These are phyloP conservation scores for Glyphotaelius pellucidus DNA, from an alignment of 2,888 invertebrate genomes.

Conservation along the genomic window DNA sequence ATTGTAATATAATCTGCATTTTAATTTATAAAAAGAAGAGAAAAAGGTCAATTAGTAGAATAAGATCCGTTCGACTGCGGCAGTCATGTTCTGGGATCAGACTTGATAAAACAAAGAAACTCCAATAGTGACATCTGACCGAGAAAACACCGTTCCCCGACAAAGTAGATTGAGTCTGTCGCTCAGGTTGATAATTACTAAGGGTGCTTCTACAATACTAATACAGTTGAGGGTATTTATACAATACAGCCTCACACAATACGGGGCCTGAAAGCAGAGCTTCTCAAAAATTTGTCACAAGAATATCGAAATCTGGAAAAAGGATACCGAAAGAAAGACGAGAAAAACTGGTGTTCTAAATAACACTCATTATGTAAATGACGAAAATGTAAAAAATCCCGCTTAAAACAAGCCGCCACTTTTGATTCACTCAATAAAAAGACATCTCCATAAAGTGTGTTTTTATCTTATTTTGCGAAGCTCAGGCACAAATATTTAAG, in stretches of 20 bases:
- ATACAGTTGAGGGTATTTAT: not conserved
- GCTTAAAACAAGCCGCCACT: too few relatives aligned
- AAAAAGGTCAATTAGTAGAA: not conserved
- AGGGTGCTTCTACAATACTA: constrained; percentile 11
- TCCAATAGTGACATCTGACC: constrained; percentile 63
- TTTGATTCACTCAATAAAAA: too few relatives aligned
- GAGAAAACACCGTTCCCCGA: constrained; percentile 53
- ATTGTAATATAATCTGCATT: not conserved
- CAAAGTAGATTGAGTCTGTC: constrained; percentile 64
- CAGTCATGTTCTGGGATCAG: not conserved
- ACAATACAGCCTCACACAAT: not conserved
- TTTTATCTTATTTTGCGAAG: too few relatives aligned
- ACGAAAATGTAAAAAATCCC: too few relatives aligned
- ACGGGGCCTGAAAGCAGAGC: not conserved
- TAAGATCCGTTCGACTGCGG: not conserved
- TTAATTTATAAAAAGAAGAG: not conserved
- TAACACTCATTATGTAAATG: too few relatives aligned
- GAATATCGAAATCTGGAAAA: not conserved
- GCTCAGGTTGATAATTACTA: constrained; percentile 64
- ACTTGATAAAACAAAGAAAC: constrained; percentile 47
- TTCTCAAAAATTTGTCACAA: not conserved
- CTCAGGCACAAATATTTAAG: too few relatives aligned
- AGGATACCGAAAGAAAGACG: too few relatives aligned
- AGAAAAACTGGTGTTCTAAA: too few relatives aligned
- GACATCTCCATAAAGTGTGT: too few relatives aligned